Percentiles rank a stretch among this genome's conserved stretches.
Conservation (phyloP, 2,888 invertebrate genomes). For the Xylophagus ater region DNA sequence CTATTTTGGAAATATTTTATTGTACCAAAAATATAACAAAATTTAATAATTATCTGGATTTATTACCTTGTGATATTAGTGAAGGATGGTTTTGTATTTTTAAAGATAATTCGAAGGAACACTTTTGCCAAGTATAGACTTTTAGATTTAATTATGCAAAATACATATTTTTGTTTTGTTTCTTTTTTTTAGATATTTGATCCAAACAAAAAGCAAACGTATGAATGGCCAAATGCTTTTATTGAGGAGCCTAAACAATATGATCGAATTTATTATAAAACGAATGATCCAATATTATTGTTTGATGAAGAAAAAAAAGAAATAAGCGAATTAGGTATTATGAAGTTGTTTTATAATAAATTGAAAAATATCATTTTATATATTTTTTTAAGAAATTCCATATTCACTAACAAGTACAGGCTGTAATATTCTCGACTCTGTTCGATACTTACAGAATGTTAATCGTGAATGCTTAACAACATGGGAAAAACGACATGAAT, state of each 20-base stretch:
- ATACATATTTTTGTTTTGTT: not conserved
- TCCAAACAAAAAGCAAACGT: not conserved
- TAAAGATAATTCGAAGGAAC: constrained; percentile 22
- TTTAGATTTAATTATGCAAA: not conserved
- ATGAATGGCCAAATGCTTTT: constrained; percentile 15
- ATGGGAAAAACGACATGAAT: not conserved
- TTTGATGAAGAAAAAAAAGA: constrained; percentile 23
- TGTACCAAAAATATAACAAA: constrained; percentile 21
- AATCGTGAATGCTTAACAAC: constrained; percentile 1
- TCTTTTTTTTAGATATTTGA: not conserved
- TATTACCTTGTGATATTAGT: constrained; percentile 30
- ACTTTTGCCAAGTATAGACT: not conserved
- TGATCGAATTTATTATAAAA: constrained; percentile 23
- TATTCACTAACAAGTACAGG: constrained; percentile 23
- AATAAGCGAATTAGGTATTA: constrained; percentile 23
- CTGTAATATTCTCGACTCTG: constrained; percentile 27
- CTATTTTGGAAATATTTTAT: constrained; percentile 26
- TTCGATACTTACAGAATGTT: constrained; percentile 24
- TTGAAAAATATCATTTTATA: not conserved
- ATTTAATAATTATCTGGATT: constrained; percentile 28
- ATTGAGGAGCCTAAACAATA: not conserved
- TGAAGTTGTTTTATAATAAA: not conserved
- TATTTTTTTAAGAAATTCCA: constrained; percentile 25
- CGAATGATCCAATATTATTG: constrained; percentile 26
- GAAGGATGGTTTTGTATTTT: constrained; percentile 36